Conservation (phyloP, 2,113 vertebrate species). For the Neogobius melanostomus region DNA sequence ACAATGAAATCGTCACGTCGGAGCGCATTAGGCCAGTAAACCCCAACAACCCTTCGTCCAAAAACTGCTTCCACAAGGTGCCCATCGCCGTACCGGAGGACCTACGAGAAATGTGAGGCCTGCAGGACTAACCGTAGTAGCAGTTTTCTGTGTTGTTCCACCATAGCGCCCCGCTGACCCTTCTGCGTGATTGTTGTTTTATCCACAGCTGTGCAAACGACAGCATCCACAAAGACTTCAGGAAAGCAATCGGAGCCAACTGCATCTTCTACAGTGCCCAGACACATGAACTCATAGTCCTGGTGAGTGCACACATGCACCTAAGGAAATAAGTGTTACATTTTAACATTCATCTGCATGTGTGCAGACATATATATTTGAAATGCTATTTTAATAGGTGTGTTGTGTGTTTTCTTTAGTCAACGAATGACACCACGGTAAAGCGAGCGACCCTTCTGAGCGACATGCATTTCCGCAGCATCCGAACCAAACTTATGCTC, state of each 20-base stretch:
- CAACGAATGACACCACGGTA: constrained; percentile 87
- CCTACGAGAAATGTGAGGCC: constrained; percentile 86
- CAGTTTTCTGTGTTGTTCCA: background rate
- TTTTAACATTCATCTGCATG: background rate
- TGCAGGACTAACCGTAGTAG: background rate
- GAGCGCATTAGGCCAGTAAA: constrained; percentile 90
- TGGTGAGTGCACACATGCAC: constrained; percentile 77
- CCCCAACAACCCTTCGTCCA: constrained; percentile 84
- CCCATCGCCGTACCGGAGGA: constrained; percentile 87
- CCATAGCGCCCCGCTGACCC: background rate
- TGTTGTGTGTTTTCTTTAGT: constrained; percentile 63
- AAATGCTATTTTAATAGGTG: background rate
- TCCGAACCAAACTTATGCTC: constrained; percentile 88
- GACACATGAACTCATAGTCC: constrained; percentile 83
- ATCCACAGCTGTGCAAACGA: constrained; percentile 84
- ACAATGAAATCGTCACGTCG: constrained; percentile 91
- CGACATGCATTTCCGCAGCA: constrained; percentile 92
- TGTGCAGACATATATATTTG: background rate
- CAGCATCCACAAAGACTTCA: constrained; percentile 90
- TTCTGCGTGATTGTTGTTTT: constrained; percentile 15
- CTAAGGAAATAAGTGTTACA: too few relatives aligned
- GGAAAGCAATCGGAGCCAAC: constrained; percentile 89
- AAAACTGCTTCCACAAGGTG: constrained; percentile 86
- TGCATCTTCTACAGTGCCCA: constrained; percentile 86
- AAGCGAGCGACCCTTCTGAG: constrained; percentile 87